Conservation (phyloP, 37 sponge, comb jelly and placozoan genomes). For the Beroe ovata region DNA sequence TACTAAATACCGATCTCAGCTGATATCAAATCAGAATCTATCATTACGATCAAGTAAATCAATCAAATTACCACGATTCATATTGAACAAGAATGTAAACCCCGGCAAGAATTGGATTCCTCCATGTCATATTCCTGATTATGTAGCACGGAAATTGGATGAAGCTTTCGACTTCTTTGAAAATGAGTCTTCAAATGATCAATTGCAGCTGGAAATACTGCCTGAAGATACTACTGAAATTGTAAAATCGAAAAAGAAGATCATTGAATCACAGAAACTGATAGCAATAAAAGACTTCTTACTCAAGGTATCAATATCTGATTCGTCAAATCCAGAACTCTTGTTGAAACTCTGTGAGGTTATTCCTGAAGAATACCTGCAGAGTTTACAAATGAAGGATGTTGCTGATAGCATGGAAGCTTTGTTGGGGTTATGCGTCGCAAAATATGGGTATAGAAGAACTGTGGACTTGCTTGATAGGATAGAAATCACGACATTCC, state of each 20-base stretch:
- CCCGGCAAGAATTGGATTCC: slow-evolving; percentile 68
- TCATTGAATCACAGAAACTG: not conserved
- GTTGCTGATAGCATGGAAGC: slow-evolving; percentile 92
- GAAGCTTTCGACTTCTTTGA: not conserved
- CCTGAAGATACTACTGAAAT: not conserved
- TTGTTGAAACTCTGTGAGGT: slow-evolving; percentile 12
- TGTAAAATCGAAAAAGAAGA: not conserved
- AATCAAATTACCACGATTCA: slow-evolving; percentile 38
- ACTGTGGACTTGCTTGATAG: slow-evolving; percentile 71
- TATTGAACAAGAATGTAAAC: slow-evolving; percentile 27
- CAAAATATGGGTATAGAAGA: slow-evolving; percentile 78
- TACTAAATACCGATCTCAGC: slow-evolving; percentile 67
- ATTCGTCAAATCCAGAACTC: not conserved
- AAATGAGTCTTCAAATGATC: not conserved
- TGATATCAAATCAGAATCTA: slow-evolving; percentile 82
- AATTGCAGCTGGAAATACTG: not conserved
- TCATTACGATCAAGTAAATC: slow-evolving; percentile 12
- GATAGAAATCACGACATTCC: slow-evolving; percentile 17
- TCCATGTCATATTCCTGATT: slow-evolving; percentile 9
- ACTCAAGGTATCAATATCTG: not conserved
- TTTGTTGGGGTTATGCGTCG: slow-evolving; percentile 84
- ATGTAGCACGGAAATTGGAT: not conserved
- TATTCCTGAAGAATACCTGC: slow-evolving; percentile 66
- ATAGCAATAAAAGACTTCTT: not conserved
- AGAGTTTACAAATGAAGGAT: slow-evolving; percentile 82